Evolutionary conservation across 2,797 vertebrate species (phyloP), one percentile per base, ranked within the genome.

Genomic region (Emys orbicularis): DNA sequence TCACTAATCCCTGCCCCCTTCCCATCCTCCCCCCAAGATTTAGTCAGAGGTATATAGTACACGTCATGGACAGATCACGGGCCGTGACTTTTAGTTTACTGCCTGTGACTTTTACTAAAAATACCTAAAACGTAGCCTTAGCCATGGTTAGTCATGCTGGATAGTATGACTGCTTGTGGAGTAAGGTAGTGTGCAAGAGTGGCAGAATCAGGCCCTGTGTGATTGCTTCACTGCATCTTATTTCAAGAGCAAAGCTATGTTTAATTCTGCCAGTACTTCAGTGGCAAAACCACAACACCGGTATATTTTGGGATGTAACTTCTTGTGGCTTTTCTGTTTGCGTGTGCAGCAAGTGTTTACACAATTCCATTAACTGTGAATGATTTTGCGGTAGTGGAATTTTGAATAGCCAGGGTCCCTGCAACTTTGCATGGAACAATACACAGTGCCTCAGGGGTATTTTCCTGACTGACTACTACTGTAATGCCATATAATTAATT

Each of bases 291-390:
- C 18, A 2, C 80, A n/a, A 52, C 1, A 23, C 12, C 11, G 3
- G 41, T 15, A 52, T 50, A 68, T 25, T 92, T 89, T 2, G 27
- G 88, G 80, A 5, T 0, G 0, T 34, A 83, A 82, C 34, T 88
- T 93, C 85, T 86, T 79, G 54, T 68, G 88, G 68, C 18, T 61
- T 91, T 91, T 96, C 90, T 93, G 44, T 81, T 79, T 84, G 52
- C 4, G 90, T 93, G 12, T 2, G 23, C 47, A 86, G 12, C 50
- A 54, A 4, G 59, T 91, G 34, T 34, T 90, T 81, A 41, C 52
- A 11, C 7, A 6, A 19, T 95, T 91, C 79, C 77, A 92, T 54
- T 80, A 95, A 87, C 87, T 88, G 27, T 76, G 41, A 93, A 34
- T 87, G 82, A 87, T 82, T 88, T 92, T 91, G 81, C 87, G 72